Evolutionary conservation across 2,888 invertebrate genomes (phyloP).

Genomic region (Sphecodes monilicornis): DNA sequence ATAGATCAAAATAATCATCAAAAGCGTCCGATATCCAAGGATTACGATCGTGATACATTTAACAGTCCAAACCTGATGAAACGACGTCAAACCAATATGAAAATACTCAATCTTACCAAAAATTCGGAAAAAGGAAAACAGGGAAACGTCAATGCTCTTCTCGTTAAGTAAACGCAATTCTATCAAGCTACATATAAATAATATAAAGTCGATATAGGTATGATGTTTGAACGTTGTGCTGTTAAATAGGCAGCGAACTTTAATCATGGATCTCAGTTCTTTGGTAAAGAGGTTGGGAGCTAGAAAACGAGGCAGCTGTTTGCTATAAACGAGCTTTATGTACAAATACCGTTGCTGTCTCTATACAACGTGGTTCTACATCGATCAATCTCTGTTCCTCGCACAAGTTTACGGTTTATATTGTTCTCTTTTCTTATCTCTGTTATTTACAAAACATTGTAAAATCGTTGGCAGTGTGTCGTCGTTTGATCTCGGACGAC

Average conservation of each 20-base stretch:
- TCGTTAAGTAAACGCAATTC: not conserved
- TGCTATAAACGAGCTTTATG: conserved; percentile 76
- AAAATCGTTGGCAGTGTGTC: conserved; percentile 21
- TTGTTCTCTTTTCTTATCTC: conserved; percentile 17
- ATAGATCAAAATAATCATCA: no score
- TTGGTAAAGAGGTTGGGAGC: not conserved
- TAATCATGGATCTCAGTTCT: not conserved
- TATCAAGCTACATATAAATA: no score
- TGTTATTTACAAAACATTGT: conserved; percentile 72
- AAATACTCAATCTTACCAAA: no score
- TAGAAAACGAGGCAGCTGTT: not conserved
- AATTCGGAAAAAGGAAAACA: no score
- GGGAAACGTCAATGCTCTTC: no score
- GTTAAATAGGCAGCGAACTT: no score
- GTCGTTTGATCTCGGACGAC: not conserved
- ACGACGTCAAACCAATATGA: no score
- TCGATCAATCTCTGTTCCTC: conserved; percentile 47
- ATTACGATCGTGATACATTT: no score
- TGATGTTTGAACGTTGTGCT: no score
- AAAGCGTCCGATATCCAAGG: no score
- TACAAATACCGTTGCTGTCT: conserved; percentile 70
- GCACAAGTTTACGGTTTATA: conserved; percentile 28
- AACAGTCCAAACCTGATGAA: no score
- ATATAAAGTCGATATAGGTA: no score
- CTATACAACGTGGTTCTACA: conserved; percentile 70